These are phyloP conservation scores for Nothoprocta perdicaria DNA, from an alignment of 2,113 vertebrate species.

Conservation along the genomic window DNA sequence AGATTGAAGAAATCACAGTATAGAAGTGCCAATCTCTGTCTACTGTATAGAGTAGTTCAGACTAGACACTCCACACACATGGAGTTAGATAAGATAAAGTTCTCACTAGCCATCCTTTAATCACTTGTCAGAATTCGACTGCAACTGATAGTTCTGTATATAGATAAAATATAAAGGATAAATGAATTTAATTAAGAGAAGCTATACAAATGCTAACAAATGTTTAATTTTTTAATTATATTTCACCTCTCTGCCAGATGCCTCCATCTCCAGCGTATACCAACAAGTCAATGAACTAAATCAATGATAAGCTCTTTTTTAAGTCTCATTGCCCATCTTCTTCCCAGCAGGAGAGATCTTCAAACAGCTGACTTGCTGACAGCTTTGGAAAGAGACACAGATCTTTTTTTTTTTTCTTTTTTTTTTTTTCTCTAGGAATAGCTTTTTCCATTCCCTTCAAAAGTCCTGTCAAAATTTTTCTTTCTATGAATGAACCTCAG, in stretches of 20 bases:
- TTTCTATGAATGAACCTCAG: neutral
- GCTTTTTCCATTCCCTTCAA: neutral
- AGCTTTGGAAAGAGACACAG: neutral
- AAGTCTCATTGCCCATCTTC: neutral
- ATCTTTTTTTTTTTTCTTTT: neutral
- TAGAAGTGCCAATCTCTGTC: neutral
- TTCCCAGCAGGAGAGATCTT: neutral
- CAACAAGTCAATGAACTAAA: neutral
- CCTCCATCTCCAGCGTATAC: neutral
- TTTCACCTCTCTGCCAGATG: neutral
- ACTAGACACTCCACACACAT: neutral
- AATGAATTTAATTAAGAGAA: neutral
- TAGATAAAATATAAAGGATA: neutral
- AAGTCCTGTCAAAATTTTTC: neutral
- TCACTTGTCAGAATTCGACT: neutral
- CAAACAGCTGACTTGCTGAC: neutral
- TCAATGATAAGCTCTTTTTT: neutral
- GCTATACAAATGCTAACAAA: neutral
- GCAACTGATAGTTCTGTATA: neutral
- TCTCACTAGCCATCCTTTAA: neutral
- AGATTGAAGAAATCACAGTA: neutral
- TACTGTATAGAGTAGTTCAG: neutral
- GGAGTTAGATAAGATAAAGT: neutral
- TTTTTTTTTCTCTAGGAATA: neutral
- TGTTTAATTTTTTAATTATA: neutral